phyloP scores from a whole-genome alignment of 2,888 invertebrate genomes.

The Seira musarum region DNA sequence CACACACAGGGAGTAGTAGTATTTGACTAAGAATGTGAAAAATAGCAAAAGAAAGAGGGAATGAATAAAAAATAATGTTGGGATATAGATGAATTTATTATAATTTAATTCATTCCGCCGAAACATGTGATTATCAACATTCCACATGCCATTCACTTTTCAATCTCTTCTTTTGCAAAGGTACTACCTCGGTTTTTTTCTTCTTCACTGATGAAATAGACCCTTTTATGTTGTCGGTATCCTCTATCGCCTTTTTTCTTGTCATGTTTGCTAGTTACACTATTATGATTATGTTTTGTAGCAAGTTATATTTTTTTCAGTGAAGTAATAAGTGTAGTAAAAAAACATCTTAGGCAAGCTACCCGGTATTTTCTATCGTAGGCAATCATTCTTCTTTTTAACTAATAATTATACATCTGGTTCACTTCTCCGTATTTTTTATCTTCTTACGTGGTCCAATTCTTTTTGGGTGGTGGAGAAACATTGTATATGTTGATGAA shows the following conservation, averaged over 20 bases:
- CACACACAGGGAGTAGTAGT: not conserved
- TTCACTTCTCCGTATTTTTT: slow-evolving; percentile 35
- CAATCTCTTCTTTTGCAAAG: slow-evolving; percentile 28
- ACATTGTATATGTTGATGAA: slow-evolving; percentile 12
- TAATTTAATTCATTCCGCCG: slow-evolving; percentile 46
- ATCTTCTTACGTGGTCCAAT: slow-evolving; percentile 38
- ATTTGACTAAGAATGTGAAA: slow-evolving; percentile 21
- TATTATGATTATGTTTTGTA: not conserved
- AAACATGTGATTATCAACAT: slow-evolving; percentile 58
- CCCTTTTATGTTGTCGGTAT: not conserved
- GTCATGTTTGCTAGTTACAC: not conserved
- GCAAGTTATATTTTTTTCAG: not conserved
- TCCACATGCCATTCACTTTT: slow-evolving; percentile 63
- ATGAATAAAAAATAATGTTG: slow-evolving; percentile 17
- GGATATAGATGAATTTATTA: slow-evolving; percentile 29
- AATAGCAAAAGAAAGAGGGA: slow-evolving; percentile 18
- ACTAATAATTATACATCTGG: slow-evolving; percentile 44
- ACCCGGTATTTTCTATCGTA: not conserved
- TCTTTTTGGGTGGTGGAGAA: slow-evolving; percentile 43
- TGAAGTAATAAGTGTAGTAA: not conserved
- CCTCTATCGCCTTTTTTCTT: not conserved
- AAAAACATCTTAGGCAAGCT: not conserved
- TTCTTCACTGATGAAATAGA: not conserved
- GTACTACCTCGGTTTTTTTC: not conserved
- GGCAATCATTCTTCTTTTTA: slow-evolving; percentile 23